Percentiles rank a stretch among this genome's conserved stretches.
These are phyloP conservation scores for Dissostichus mawsoni DNA, from an alignment of 2,113 vertebrate genomes.

Conservation along the genomic window DNA sequence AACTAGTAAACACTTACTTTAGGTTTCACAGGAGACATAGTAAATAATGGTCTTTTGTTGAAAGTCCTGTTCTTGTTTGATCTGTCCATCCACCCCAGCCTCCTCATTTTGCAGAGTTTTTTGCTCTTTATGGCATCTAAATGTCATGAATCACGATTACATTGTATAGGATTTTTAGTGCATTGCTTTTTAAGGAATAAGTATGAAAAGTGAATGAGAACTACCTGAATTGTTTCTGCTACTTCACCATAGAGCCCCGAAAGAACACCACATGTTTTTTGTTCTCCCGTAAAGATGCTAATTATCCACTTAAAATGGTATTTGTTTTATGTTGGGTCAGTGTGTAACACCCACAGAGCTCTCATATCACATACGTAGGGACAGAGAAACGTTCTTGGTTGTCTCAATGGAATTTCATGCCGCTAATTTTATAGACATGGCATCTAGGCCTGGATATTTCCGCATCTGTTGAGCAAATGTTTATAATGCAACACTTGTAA, in stretches of 20 bases:
- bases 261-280: not conserved
- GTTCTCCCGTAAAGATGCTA: not conserved
- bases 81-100: too few relatives aligned
- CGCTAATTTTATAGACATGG: conserved; percentile 41
- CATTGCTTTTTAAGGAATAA: too few relatives aligned
- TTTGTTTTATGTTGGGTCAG: conserved; percentile 49
- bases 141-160: too few relatives aligned
- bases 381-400: not conserved
- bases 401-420: conserved; percentile 35
- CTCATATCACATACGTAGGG: not conserved
- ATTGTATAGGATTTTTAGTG: too few relatives aligned
- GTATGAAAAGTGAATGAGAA: too few relatives aligned
- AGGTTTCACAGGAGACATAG: too few relatives aligned
- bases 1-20: too few relatives aligned
- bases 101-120: too few relatives aligned
- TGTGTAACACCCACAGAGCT: not conserved
- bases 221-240: too few relatives aligned
- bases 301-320: conserved; percentile 41
- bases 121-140: too few relatives aligned
- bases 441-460: conserved; percentile 10
- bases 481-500: conserved; percentile 23
- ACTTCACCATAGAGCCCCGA: not conserved
- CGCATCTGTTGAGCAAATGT: conserved; percentile 63
- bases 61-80: too few relatives aligned
- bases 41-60: too few relatives aligned